Percentiles rank a stretch among this genome's conserved stretches.
Evolutionary conservation across 1,140 invertebrate genomes (phyloP).

Genomic region (Cheumatopsyche charites): DNA sequence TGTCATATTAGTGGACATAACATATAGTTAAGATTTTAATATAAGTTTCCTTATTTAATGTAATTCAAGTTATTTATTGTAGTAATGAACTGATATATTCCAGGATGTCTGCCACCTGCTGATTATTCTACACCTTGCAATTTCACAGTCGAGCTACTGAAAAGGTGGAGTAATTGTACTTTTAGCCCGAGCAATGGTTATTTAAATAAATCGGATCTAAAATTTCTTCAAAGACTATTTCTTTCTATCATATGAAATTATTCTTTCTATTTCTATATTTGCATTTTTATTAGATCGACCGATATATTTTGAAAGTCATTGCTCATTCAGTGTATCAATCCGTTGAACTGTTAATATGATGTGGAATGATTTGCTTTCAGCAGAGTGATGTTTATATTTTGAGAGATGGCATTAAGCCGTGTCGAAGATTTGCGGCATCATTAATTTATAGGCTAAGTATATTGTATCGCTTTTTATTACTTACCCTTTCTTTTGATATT

Average conservation of each 20-base stretch:
- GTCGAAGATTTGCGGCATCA: neutral
- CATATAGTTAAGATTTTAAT: too few species aligned
- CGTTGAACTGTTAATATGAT: constrained; percentile 30
- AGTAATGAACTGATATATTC: constrained; percentile 29
- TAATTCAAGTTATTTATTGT: constrained; percentile 16
- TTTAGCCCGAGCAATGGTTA: constrained; percentile 34
- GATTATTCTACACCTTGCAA: constrained; percentile 4
- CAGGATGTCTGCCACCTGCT: constrained; percentile 28
- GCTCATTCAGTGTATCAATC: neutral
- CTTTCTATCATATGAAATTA: too few species aligned
- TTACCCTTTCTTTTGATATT: constrained; percentile 24
- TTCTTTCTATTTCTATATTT: too few species aligned
- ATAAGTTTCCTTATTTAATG: neutral
- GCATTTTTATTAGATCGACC: too few species aligned
- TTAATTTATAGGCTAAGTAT: constrained; percentile 39
- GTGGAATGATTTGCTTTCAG: constrained; percentile 38
- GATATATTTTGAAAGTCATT: neutral
- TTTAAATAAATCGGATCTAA: constrained; percentile 3
- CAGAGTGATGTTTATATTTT: neutral
- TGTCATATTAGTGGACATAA: too few species aligned
- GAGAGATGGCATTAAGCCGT: neutral
- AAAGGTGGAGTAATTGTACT: constrained; percentile 45
- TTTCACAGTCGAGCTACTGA: constrained; percentile 15
- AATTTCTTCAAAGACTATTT: too few species aligned
- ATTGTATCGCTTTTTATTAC: constrained; percentile 34